Base-by-base conservation (phyloP, 2,113 vertebrate species). In the Melozone crissalis region DNA sequence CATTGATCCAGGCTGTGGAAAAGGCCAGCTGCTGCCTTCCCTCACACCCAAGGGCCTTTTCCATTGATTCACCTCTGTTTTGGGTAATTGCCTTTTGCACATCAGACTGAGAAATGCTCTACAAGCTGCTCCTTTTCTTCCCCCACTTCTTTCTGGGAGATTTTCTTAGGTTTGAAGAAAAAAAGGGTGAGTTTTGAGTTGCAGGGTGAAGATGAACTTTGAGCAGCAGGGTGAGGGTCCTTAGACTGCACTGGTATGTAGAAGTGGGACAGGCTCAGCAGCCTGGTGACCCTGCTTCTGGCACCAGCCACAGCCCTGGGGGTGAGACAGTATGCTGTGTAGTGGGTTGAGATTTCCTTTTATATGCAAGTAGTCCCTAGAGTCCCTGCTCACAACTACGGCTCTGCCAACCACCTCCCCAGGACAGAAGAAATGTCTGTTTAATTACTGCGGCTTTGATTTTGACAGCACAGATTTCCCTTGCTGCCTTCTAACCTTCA, bases 201-300 rank as follows among this genome's bases (percentile, higher is more conserved):
- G 19, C 1, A 7, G 57, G 30, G 5, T 41, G 54, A 62, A 31
- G 61, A 37, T 54, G 51, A 52, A 46, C 37, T 73, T 85, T 11
- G 57, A 61, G 15, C 7, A 61, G 58, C 33, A 14, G 49, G 47
- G 13, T 14, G 11, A n/a, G 57, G 22, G 28, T 79, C 37, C 41
- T 90, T n/a, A 4, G n/a, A 46, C 21, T 17, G 13, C 15, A 2
- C 12, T 12, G 8, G 8, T 41, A 3, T 0, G 0, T 1, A 3
- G 55, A 46, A 69, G 23, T 7, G 4, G 55, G 61, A 28, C 17
- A 19, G 5, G 30, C 44, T 39, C n/a, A 63, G 77, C 82, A 59
- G 49, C 21, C 14, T 14, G 15, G 47, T 18, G 62, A 19, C 67
- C 19, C 47, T 52, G 69, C 68, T 9, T 3, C 65, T 5, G 3